A percentile compares a stretch with the other conserved stretches of the same genome.
These are phyloP conservation scores for Leptopilina syphax DNA, from an alignment of 2,888 invertebrate genomes.

Conservation along the genomic window DNA sequence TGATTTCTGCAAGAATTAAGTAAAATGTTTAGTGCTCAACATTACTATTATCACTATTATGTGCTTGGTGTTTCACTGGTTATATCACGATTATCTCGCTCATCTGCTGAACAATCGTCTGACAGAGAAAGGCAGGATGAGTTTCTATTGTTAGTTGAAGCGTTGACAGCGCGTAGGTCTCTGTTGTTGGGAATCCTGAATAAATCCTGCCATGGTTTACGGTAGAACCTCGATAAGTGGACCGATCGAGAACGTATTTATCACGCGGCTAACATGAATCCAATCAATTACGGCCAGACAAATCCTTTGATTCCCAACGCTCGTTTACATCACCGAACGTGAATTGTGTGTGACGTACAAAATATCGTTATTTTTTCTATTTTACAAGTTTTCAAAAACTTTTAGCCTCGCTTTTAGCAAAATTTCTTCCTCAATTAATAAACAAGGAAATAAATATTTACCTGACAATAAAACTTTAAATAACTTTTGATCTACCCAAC, in stretches of 20 bases:
- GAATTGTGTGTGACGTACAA: constrained; percentile 12
- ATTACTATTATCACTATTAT: constrained; percentile 59
- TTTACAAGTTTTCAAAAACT: background rate
- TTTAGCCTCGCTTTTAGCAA: no score
- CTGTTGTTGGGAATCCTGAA: constrained; percentile 31
- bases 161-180: constrained; percentile 34
- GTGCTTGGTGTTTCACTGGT: constrained; percentile 60
- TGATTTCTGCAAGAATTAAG: no score
- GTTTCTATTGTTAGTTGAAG: constrained; percentile 28
- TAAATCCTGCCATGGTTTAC: constrained; percentile 36
- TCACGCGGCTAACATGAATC: constrained; percentile 36
- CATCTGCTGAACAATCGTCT: constrained; percentile 48
- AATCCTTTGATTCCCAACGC: constrained; percentile 28
- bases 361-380: constrained; percentile 18
- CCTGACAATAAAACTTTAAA: no score
- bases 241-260: constrained; percentile 34
- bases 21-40: constrained; percentile 49
- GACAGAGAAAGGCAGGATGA: constrained; percentile 35
- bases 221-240: constrained; percentile 32
- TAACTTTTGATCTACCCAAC: no score
- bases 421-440: no score
- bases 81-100: constrained; percentile 63
- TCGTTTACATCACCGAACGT: constrained; percentile 9
- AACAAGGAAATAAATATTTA: no score
- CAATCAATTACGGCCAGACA: constrained; percentile 36